These are phyloP conservation scores for Chelon auratus DNA, from an alignment of 2,797 vertebrate species.

Conservation along the genomic window DNA sequence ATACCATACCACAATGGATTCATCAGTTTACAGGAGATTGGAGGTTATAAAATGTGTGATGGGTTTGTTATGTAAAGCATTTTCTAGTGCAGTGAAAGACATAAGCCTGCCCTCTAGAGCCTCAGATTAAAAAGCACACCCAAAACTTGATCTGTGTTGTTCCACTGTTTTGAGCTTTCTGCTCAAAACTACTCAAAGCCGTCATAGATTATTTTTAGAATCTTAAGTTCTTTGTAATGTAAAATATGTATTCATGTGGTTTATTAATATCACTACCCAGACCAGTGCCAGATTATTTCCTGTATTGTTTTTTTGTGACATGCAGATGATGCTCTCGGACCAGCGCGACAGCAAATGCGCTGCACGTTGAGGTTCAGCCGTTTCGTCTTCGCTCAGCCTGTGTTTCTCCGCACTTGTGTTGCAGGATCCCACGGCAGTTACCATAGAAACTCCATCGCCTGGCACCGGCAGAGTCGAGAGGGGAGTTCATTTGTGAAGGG, in stretches of 20 bases:
- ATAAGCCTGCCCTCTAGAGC: conserved; percentile 58
- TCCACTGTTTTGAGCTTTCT: background rate
- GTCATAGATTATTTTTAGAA: background rate
- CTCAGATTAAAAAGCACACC: conserved; percentile 11
- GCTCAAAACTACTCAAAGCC: background rate
- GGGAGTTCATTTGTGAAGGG: conserved; percentile 45
- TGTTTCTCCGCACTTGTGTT: conserved; percentile 66
- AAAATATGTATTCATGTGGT: background rate
- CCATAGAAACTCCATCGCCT: conserved; percentile 76
- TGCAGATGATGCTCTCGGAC: background rate
- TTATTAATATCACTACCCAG: background rate
- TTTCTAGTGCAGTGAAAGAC: background rate
- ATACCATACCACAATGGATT: background rate
- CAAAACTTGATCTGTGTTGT: background rate
- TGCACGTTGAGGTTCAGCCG: conserved; percentile 23
- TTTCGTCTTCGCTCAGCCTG: conserved; percentile 36
- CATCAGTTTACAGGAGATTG: conserved; percentile 7
- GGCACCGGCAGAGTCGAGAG: conserved; percentile 46
- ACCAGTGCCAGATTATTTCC: background rate
- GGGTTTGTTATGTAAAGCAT: background rate
- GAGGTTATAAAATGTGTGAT: conserved; percentile 5
- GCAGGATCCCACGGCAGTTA: conserved; percentile 69
- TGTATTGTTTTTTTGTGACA: background rate
- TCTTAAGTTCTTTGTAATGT: background rate
- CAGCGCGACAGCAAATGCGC: conserved; percentile 15